These are phyloP conservation scores for Cassiopea xamachana DNA, from an alignment of 30 jellyfish, hydroid and myxozoan genomes.

Conservation along the genomic window DNA sequence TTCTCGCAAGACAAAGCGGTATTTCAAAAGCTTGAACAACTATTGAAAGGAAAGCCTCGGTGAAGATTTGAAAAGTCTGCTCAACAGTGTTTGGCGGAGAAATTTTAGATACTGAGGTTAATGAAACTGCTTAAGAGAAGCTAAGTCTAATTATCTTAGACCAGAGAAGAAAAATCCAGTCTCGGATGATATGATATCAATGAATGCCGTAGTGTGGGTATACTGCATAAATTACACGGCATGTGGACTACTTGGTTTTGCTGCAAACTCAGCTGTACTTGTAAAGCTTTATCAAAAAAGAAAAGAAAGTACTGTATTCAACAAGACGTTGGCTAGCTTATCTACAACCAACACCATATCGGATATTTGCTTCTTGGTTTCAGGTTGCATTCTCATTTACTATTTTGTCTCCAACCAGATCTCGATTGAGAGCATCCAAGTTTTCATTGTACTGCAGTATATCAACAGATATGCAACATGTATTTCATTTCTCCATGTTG, in stretches of 20 bases:
- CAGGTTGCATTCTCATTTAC: neutral
- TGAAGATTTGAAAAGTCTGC: too few species aligned
- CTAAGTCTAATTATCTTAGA: too few species aligned
- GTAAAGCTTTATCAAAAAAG: neutral
- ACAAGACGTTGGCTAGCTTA: conserved; percentile 6
- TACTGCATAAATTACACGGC: neutral
- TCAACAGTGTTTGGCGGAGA: too few species aligned
- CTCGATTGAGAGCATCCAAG: neutral
- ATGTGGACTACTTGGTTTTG: neutral
- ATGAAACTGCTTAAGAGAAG: neutral
- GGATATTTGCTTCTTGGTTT: neutral
- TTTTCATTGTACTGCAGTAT: neutral
- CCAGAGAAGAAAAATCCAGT: too few species aligned
- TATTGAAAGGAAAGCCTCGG: too few species aligned
- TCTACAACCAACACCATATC: neutral
- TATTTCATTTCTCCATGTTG: neutral
- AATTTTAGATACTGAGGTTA: too few species aligned
- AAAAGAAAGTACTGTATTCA: neutral
- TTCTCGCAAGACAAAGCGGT: too few species aligned
- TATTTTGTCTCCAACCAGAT: neutral
- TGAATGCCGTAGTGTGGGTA: neutral
- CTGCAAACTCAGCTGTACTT: neutral
- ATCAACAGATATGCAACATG: neutral
- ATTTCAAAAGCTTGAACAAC: too few species aligned
- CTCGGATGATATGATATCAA: too few species aligned